Conservation (phyloP, 2,113 vertebrate genomes). For the Micromys minutus region DNA sequence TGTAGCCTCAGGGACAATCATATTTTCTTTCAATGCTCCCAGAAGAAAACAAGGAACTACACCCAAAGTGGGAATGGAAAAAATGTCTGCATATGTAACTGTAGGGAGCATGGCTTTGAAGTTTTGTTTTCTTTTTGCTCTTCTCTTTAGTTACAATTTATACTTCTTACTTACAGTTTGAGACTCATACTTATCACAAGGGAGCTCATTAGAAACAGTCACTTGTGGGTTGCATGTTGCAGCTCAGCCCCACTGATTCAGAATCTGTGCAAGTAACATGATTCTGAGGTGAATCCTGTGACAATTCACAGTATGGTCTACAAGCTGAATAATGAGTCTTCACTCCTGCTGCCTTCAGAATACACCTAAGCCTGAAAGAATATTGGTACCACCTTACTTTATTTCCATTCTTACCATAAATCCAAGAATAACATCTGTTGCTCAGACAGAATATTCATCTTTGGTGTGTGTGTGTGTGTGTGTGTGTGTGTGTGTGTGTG, state of each 20-base stretch:
- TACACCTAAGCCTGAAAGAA: neutral
- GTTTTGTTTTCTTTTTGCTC: neutral
- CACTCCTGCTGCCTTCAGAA: neutral
- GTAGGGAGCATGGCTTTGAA: neutral
- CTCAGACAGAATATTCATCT: neutral
- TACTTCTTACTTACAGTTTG: neutral
- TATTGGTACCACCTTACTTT: neutral
- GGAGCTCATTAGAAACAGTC: neutral
- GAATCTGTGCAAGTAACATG: neutral
- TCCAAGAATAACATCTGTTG: neutral
- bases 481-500: neutral
- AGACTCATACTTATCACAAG: neutral
- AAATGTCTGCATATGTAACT: neutral
- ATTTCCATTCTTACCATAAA: neutral
- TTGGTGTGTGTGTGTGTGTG: neutral
- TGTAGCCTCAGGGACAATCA: neutral
- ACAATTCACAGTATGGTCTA: neutral
- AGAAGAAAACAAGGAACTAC: neutral
- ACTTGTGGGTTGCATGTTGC: neutral
- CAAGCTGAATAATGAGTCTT: neutral
- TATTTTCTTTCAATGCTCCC: neutral
- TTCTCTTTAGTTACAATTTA: neutral
- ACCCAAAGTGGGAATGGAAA: neutral
- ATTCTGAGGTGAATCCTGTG: neutral
- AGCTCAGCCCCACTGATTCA: neutral